Conservation (phyloP, 2,888 invertebrate species). For the Caenorhabditis sp. region DNA sequence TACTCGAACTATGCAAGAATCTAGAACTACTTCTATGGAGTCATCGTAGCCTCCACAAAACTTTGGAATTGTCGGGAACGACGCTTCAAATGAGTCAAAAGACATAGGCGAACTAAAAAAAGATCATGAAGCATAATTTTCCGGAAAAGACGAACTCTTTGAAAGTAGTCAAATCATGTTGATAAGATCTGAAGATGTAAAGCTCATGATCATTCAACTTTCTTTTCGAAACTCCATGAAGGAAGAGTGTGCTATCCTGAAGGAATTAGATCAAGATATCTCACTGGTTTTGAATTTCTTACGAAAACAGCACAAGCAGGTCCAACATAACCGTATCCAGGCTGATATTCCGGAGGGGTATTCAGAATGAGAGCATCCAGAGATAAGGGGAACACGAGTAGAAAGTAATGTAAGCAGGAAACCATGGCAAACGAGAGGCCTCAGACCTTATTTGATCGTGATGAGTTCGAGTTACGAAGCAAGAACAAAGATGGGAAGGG, state of each 20-base stretch:
- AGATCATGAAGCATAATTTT: neutral
- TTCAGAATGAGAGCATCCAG: slow-evolving; percentile 23
- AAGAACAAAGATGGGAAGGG: slow-evolving; percentile 48
- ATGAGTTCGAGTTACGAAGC: slow-evolving; percentile 85
- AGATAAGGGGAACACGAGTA: slow-evolving; percentile 24
- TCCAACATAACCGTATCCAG: slow-evolving; percentile 85
- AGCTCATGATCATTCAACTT: slow-evolving; percentile 64
- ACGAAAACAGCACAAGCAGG: slow-evolving; percentile 75
- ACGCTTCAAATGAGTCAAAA: slow-evolving; percentile 62
- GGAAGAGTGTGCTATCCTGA: slow-evolving; percentile 69
- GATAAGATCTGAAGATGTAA: slow-evolving; percentile 65
- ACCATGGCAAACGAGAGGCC: slow-evolving; percentile 30
- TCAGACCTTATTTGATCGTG: slow-evolving; percentile 85
- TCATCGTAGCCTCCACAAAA: slow-evolving; percentile 74
- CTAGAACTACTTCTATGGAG: slow-evolving; percentile 70
- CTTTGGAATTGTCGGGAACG: slow-evolving; percentile 67
- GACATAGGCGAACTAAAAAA: slow-evolving; percentile 43
- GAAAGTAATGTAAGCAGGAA: slow-evolving; percentile 44
- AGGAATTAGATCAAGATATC: neutral
- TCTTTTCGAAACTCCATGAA: slow-evolving; percentile 70
- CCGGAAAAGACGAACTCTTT: slow-evolving; percentile 56
- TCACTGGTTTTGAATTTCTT: slow-evolving; percentile 14
- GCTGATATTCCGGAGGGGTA: slow-evolving; percentile 83
- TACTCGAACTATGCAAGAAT: slow-evolving; percentile 71
- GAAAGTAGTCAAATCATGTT: slow-evolving; percentile 64